phyloP scores from a whole-genome alignment of 2,797 vertebrate genomes.

The Cynodonichthys magdalenae region DNA sequence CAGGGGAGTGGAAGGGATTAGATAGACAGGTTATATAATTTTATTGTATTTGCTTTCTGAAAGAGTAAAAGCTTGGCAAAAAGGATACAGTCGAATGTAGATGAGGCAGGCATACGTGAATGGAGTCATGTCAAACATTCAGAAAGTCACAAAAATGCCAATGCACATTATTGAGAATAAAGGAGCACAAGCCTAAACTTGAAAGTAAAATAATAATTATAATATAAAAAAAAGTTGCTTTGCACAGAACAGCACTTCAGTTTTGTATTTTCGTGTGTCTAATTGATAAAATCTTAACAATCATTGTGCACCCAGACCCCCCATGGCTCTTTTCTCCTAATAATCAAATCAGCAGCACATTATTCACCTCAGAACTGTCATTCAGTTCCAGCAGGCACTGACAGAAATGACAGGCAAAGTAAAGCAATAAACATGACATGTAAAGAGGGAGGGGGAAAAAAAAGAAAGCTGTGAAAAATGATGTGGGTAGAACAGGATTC shows the following conservation, averaged over 20 bases:
- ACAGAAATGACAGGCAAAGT: conserved; percentile 50
- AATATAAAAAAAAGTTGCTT: neutral
- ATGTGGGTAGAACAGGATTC: neutral
- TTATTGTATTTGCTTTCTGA: conserved; percentile 26
- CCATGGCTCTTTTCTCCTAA: conserved; percentile 35
- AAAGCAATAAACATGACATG: conserved; percentile 23
- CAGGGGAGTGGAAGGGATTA: conserved; percentile 54
- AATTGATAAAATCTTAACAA: conserved; percentile 46
- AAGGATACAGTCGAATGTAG: conserved; percentile 40
- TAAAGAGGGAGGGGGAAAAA: neutral
- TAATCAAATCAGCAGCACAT: conserved; percentile 50
- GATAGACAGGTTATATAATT: conserved; percentile 58
- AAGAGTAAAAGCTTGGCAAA: conserved; percentile 38
- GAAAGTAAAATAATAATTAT: neutral
- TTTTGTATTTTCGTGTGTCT: conserved; percentile 16
- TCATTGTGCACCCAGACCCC: conserved; percentile 21
- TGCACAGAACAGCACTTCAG: neutral
- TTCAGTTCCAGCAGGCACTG: conserved; percentile 38
- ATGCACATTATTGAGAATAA: conserved; percentile 5
- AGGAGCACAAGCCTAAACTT: conserved; percentile 5
- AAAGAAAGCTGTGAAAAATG: conserved; percentile 2
- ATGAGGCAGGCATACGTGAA: conserved; percentile 23
- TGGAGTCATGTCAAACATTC: conserved; percentile 32
- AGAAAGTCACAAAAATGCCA: conserved; percentile 31
- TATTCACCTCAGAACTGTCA: conserved; percentile 51